Conservation (phyloP, 2,888 invertebrate species). For the Nyleta sp. region DNA sequence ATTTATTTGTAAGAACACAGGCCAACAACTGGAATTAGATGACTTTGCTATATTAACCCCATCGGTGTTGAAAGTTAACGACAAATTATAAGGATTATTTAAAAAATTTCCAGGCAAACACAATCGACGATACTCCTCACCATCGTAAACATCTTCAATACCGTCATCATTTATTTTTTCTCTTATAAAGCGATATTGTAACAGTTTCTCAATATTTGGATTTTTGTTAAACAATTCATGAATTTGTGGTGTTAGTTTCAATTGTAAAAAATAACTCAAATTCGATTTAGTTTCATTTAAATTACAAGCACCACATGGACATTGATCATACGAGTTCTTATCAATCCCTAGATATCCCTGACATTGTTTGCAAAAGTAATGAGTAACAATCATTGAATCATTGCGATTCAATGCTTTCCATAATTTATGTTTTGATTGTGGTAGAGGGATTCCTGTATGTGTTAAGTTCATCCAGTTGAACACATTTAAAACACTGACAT, state of each 20-base stretch:
- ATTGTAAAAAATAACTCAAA: background rate
- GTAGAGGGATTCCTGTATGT: background rate
- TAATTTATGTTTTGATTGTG: background rate
- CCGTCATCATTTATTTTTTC: slow-evolving; percentile 5
- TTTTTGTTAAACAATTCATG: background rate
- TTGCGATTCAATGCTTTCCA: slow-evolving; percentile 2
- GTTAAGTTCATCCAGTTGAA: background rate
- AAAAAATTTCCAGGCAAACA: slow-evolving; percentile 10
- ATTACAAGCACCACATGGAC: background rate
- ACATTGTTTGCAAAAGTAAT: background rate
- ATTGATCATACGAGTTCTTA: too few species aligned
- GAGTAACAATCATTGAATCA: background rate
- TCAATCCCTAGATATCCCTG: background rate
- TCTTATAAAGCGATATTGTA: slow-evolving; percentile 8
- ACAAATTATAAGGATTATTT: slow-evolving; percentile 30
- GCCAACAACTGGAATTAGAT: slow-evolving; percentile 45
- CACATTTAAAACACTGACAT: background rate
- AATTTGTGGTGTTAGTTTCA: slow-evolving; percentile 2
- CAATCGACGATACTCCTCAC: background rate
- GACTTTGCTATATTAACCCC: slow-evolving; percentile 45
- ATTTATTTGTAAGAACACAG: slow-evolving; percentile 54
- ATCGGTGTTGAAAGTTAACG: slow-evolving; percentile 47
- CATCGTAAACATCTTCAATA: slow-evolving; percentile 27
- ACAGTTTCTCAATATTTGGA: background rate
- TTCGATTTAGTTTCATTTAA: too few species aligned